Conservation (phyloP, 2,113 vertebrate species). For the Leucopsar rothschildi region DNA sequence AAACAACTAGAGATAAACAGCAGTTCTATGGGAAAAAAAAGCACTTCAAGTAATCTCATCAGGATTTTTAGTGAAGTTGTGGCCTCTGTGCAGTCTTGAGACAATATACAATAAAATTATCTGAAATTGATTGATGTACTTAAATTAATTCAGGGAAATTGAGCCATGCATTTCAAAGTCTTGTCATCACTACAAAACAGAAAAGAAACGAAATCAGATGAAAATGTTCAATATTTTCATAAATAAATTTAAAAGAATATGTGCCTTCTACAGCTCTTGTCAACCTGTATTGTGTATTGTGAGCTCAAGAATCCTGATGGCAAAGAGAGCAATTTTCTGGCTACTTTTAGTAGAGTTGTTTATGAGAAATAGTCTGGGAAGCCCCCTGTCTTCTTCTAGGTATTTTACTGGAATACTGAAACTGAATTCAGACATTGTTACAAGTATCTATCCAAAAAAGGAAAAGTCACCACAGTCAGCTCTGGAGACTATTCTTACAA, state of each 20-base stretch:
- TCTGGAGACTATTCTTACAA: background rate
- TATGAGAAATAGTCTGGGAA: background rate
- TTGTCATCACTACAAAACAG: background rate
- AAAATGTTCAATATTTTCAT: background rate
- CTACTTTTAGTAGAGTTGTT: background rate
- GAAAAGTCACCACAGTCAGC: background rate
- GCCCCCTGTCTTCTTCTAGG: background rate
- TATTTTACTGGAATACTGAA: background rate
- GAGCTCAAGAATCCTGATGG: background rate
- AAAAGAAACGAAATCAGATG: background rate
- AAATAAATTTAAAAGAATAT: background rate
- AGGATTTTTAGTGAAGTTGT: background rate
- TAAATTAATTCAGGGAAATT: background rate
- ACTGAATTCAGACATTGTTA: background rate
- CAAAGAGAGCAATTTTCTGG: background rate
- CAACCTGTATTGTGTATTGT: background rate
- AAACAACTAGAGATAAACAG: slow-evolving; percentile 67
- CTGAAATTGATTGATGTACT: background rate
- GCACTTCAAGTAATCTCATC: slow-evolving; percentile 25
- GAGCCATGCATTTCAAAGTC: background rate
- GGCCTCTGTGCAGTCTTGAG: background rate
- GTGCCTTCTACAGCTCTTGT: background rate
- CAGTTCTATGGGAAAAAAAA: slow-evolving; percentile 28
- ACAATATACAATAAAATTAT: background rate
- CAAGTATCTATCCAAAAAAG: background rate